Conservation (phyloP, 2,113 vertebrate species). For the Cryptotis parvus region DNA sequence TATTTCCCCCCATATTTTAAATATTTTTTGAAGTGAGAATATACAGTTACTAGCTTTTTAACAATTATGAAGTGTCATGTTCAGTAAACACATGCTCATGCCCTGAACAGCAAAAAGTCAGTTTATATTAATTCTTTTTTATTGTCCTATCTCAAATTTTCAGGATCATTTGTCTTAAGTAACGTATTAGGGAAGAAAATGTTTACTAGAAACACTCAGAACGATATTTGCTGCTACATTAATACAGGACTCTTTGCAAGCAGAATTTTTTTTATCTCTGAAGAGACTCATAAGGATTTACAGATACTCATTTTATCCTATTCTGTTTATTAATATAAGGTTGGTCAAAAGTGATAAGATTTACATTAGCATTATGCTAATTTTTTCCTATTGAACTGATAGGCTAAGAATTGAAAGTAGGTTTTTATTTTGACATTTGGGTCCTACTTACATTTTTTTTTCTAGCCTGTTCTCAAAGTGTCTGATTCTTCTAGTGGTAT, state of each 20-base stretch:
- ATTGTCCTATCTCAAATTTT: neutral
- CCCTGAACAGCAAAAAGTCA: neutral
- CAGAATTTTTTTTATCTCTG: neutral
- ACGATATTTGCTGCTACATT: neutral
- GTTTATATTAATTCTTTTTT: neutral
- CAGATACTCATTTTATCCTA: neutral
- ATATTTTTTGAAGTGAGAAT: neutral
- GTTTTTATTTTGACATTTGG: conserved; percentile 37
- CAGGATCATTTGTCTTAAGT: neutral
- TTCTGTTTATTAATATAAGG: neutral
- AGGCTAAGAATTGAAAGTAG: conserved; percentile 25
- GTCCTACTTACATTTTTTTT: neutral
- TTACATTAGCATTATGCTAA: neutral
- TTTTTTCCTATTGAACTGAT: neutral
- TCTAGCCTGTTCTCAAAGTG: too few relatives aligned
- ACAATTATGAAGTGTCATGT: neutral
- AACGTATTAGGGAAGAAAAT: neutral
- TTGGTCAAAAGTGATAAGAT: neutral
- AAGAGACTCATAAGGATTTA: neutral
- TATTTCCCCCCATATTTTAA: conserved; percentile 22
- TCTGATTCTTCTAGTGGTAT: neutral
- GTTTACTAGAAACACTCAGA: neutral
- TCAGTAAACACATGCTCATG: neutral
- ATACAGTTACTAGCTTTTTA: neutral
- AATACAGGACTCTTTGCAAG: neutral